Conservation (phyloP, 1,140 invertebrate species). For the Drosophila tani region DNA sequence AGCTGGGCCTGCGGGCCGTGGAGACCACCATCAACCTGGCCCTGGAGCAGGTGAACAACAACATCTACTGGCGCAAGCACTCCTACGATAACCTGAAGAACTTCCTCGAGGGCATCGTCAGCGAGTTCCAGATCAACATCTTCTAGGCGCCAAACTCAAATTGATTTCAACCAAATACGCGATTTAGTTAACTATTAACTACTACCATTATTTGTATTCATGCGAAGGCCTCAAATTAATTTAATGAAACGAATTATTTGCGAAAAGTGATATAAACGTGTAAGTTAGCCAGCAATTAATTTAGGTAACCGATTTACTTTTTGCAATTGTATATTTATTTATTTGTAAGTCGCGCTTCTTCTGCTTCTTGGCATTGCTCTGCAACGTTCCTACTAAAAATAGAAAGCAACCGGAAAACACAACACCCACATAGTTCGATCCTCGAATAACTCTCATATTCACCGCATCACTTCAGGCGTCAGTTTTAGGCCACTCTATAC, state of each 20-base stretch:
- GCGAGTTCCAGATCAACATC: slow-evolving; percentile 81
- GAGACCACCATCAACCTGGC: slow-evolving; percentile 77
- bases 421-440: slow-evolving; percentile 14
- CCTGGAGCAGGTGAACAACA: slow-evolving; percentile 82
- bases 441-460: slow-evolving; percentile 35
- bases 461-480: slow-evolving; percentile 24
- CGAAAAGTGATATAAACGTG: slow-evolving; percentile 82
- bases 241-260: slow-evolving; percentile 80
- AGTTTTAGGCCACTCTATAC: slow-evolving; percentile 26
- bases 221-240: slow-evolving; percentile 73
- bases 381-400: slow-evolving; percentile 68
- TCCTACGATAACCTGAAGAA: slow-evolving; percentile 77
- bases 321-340: slow-evolving; percentile 78
- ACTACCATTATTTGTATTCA: slow-evolving; percentile 55
- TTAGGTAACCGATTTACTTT: slow-evolving; percentile 70
- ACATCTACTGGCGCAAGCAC: slow-evolving; percentile 82
- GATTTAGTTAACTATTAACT: slow-evolving; percentile 54
- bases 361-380: slow-evolving; percentile 55
- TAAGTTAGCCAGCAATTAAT: slow-evolving; percentile 79
- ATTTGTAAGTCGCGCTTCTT: slow-evolving; percentile 62
- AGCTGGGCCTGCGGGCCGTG: slow-evolving; percentile 72
- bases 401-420: slow-evolving; percentile 30
- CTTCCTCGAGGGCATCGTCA: slow-evolving; percentile 77
- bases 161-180: slow-evolving; percentile 70
- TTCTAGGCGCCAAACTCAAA: slow-evolving; percentile 63